Evolutionary conservation across 2,797 vertebrate genomes (phyloP).

Genomic region (Xenops minutus): DNA sequence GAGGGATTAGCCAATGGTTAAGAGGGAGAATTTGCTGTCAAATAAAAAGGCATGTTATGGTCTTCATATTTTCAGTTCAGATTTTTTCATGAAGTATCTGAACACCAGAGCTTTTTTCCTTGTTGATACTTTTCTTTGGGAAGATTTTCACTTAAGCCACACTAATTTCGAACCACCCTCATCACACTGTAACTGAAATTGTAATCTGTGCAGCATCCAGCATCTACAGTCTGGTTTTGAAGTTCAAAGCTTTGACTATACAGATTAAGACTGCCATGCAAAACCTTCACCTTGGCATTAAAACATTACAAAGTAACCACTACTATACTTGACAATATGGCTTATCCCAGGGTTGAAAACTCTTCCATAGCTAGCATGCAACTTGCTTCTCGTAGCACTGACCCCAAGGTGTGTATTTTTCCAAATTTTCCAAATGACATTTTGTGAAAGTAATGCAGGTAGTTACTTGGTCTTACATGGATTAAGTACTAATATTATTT

Average conservation of each 20-base stretch:
- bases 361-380: not conserved
- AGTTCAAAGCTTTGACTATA: not conserved
- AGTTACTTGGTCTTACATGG: not conserved
- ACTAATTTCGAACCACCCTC: not conserved
- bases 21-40: not conserved
- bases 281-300: not conserved
- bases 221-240: not conserved
- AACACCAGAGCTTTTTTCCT: not conserved
- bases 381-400: not conserved
- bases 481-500: not conserved
- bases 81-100: not conserved
- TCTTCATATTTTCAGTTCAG: not conserved
- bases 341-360: not conserved
- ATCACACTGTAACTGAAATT: not conserved
- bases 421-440: not conserved
- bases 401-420: not conserved
- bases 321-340: not conserved
- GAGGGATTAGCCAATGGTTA: not conserved
- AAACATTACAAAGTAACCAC: not conserved
- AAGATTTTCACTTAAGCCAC: not conserved
- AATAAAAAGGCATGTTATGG: not conserved
- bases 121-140: not conserved
- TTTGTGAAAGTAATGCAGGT: not conserved
- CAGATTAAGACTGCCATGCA: not conserved
- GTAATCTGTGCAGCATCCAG: rapidly evolving